Evolutionary conservation across 2,888 invertebrate genomes (phyloP), one percentile per base, ranked within the genome.

Genomic region (Sisyra terminalis): DNA sequence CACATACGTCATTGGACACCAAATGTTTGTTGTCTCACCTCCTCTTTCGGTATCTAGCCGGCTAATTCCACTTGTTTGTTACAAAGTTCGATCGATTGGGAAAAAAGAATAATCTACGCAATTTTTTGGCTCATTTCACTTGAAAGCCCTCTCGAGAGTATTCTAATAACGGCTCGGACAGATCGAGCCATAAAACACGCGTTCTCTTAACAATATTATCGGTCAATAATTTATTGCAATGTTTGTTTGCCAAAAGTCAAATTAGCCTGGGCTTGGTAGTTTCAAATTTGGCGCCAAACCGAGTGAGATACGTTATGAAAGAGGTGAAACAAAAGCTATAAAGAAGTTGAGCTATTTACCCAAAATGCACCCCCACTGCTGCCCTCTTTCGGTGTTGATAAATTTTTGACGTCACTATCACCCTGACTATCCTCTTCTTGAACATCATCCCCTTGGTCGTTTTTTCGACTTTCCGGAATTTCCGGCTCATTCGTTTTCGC

Each of bases 291-390:
- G 7, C 24, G 24, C 24, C 14, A 35, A 4, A 34, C 7, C 24
- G 7, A 24, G 7, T 24, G 24, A 24, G 13, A 31, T 11, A 31
- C n/a, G n/a, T 24, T 3, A 24, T 24, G 24, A 24, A 24, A 24
- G 3, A 24, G 3, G 24, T 24, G 7, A 15, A 39, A 13, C 24
- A 39, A 39, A n/a, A 37, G 13, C 11, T 14, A 37, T 13, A 39
- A 39, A 24, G 24, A 24, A 15, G 29, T 11, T 18, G 9, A 35
- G 15, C 34, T 32, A 42, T 35, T 42, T 35, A 42, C 35, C 42
- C 35, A 42, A 35, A 42, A 42, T 4, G 34, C 42, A 11, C 18
- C 34, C 15, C 11, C 14, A 24, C 11, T 24, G 24, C 24, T 7
- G 8, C 34, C 15, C 9, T 34, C 34, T 34, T 34, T 15, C 8